phyloP scores from a whole-genome alignment of 1,140 invertebrate species.

The Oryctes rhinoceros region DNA sequence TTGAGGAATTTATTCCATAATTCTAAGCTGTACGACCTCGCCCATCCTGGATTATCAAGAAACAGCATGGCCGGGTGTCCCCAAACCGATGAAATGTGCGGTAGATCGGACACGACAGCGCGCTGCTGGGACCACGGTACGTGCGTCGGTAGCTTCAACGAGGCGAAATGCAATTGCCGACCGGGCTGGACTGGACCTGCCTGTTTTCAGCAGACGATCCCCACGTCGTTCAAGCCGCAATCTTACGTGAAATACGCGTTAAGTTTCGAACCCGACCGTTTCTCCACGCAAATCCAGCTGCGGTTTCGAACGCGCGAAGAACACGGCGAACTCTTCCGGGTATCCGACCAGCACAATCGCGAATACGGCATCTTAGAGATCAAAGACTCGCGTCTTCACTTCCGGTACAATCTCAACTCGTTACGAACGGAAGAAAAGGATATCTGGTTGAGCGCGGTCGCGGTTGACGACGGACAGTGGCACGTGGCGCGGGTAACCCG shows the following conservation, averaged over 20 bases:
- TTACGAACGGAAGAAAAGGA: conserved; percentile 87
- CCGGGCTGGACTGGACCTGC: conserved; percentile 90
- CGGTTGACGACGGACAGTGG: conserved; percentile 97
- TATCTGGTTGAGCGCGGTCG: conserved; percentile 88
- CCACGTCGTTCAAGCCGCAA: conserved; percentile 88
- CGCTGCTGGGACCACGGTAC: conserved; percentile 91
- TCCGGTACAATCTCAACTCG: conserved; percentile 93
- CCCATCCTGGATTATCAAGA: conserved; percentile 83
- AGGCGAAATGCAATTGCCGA: conserved; percentile 89
- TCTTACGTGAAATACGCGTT: conserved; percentile 96
- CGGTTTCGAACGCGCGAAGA: conserved; percentile 92
- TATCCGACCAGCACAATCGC: conserved; percentile 92
- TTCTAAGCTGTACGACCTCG: conserved; percentile 92
- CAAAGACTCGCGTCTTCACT: conserved; percentile 88
- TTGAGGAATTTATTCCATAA: conserved; percentile 96
- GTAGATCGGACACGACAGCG: conserved; percentile 80
- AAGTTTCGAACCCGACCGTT: conserved; percentile 92
- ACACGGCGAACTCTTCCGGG: conserved; percentile 90
- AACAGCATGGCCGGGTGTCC: conserved; percentile 88
- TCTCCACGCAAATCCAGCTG: conserved; percentile 90
- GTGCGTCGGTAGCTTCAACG: conserved; percentile 89
- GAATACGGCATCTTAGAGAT: conserved; percentile 95
- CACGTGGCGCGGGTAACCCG: conserved; percentile 90
- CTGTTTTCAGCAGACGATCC: conserved; percentile 85
- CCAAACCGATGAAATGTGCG: conserved; percentile 88